Percentiles rank a stretch among this genome's conserved stretches.
These are phyloP conservation scores for Pteria penguin DNA, from an alignment of 2,888 invertebrate genomes.

Conservation along the genomic window DNA sequence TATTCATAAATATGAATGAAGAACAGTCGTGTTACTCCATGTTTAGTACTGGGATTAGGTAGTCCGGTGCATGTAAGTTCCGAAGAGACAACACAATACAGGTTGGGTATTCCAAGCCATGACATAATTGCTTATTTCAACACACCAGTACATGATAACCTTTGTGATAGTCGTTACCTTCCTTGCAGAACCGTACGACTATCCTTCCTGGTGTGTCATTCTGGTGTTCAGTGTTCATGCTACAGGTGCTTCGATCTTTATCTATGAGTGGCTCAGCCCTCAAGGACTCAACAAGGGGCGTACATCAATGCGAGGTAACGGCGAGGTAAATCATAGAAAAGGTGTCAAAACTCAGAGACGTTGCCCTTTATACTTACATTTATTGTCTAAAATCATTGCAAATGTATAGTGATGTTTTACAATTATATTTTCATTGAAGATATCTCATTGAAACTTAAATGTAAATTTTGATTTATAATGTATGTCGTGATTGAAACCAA, in stretches of 20 bases:
- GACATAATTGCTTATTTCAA: too few species aligned
- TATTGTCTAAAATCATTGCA: background rate
- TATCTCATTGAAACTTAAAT: too few species aligned
- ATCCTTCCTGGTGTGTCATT: constrained; percentile 91
- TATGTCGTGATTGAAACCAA: too few species aligned
- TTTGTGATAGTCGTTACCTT: too few species aligned
- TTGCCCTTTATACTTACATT: background rate
- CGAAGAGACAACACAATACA: too few species aligned
- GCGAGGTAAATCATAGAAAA: constrained; percentile 58
- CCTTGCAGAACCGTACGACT: constrained; percentile 96
- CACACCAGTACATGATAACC: too few species aligned
- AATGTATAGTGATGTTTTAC: background rate
- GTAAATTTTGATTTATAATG: too few species aligned
- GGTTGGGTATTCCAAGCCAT: too few species aligned
- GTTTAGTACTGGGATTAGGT: too few species aligned
- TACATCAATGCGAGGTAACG: constrained; percentile 64
- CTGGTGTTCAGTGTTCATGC: constrained; percentile 80
- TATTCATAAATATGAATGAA: too few species aligned
- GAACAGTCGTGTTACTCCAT: too few species aligned
- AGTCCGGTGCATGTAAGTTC: too few species aligned
- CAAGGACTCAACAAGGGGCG: constrained; percentile 77
- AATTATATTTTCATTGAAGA: background rate
- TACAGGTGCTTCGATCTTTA: constrained; percentile 78
- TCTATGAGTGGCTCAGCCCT: constrained; percentile 80
- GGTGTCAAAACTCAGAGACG: background rate